Base-by-base conservation (phyloP, 2,888 invertebrate species). In the Sylvicola fuscatus region DNA sequence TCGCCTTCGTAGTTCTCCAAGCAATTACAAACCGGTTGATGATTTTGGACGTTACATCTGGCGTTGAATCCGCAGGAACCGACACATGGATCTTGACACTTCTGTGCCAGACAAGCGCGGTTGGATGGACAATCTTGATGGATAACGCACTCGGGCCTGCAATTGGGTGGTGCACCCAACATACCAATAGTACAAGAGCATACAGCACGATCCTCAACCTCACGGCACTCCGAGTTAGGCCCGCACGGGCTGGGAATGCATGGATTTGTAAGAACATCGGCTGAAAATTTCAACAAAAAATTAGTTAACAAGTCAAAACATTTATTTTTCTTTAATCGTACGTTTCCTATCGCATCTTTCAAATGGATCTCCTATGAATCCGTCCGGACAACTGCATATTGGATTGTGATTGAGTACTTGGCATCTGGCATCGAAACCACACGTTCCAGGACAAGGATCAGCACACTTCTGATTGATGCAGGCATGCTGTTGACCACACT, bases 361-460 rank as follows among this genome's bases (percentile, higher is more conserved):
- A 49, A 81, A 80, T 14, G 82, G 81, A 64, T 83, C 80, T 35
- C 83, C 83, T 27, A 70, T 65, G 46, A 67, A 76, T 37, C 70
- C 71, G 34, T 58, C 59, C 27, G 70, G 62, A 49, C 82, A 83
- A 51, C 73, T 73, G 56, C 82, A 82, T 46, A 80, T 70, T 3
- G 80, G 82, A 50, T 75, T 79, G 52, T 84, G 83, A 49, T 77
- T 75, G 33, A 78, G 69, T 35, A 80, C 79, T 61, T 72, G 73
- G 51, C 84, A 84, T 46, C 71, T 63, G 28, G 83, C 79, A 33
- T 26, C 74, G 37, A 68, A 61, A 35, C 83, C 82, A 49, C 82
- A 83, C 38, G 73, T 72, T 43, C 76, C 77, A 34, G 69, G 66
- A 53, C 82, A 82, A 21, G 82, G 81, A 56, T 81, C 75, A 39